A percentile compares a stretch with the other conserved stretches of the same genome.
These are phyloP conservation scores for Agrilus cyanescens DNA, from an alignment of 2,888 invertebrate genomes.

Conservation along the genomic window DNA sequence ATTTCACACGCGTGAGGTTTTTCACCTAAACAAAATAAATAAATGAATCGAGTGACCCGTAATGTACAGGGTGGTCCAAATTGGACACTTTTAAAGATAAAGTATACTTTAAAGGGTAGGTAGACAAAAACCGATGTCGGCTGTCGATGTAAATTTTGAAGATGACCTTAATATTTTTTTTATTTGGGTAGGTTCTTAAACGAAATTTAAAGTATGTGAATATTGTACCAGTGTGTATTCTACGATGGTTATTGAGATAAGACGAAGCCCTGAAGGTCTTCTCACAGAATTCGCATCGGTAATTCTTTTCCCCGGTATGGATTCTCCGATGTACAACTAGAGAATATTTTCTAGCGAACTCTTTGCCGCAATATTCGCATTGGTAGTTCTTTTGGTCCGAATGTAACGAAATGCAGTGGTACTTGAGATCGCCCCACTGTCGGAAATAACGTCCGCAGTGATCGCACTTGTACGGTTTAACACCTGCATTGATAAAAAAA, in stretches of 20 bases:
- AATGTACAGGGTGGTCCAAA: too few relatives aligned
- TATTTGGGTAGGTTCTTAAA: too few relatives aligned
- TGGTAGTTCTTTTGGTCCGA: slow-evolving; percentile 72
- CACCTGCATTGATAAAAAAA: slow-evolving; percentile 36
- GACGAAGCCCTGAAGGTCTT: slow-evolving; percentile 79
- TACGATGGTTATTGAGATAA: slow-evolving; percentile 70
- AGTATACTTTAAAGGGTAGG: too few relatives aligned
- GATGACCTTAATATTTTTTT: too few relatives aligned
- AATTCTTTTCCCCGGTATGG: slow-evolving; percentile 79
- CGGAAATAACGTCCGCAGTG: slow-evolving; percentile 68
- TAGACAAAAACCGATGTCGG: too few relatives aligned
- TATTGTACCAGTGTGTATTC: slow-evolving; percentile 68
- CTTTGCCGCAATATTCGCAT: slow-evolving; percentile 81
- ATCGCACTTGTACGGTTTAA: slow-evolving; percentile 73
- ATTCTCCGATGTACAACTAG: slow-evolving; percentile 74
- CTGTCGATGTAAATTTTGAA: too few relatives aligned
- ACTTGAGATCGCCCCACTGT: slow-evolving; percentile 82
- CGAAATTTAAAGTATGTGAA: too few relatives aligned
- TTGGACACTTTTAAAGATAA: too few relatives aligned
- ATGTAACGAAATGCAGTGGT: slow-evolving; percentile 74
- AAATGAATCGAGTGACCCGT: too few relatives aligned
- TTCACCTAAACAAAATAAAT: slow-evolving; percentile 43
- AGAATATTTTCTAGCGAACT: slow-evolving; percentile 80
- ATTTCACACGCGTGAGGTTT: slow-evolving; percentile 64
- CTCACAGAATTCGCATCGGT: slow-evolving; percentile 72